Evolutionary conservation across 2,888 invertebrate genomes (phyloP).

Genomic region (Trissonchulus sp.): DNA sequence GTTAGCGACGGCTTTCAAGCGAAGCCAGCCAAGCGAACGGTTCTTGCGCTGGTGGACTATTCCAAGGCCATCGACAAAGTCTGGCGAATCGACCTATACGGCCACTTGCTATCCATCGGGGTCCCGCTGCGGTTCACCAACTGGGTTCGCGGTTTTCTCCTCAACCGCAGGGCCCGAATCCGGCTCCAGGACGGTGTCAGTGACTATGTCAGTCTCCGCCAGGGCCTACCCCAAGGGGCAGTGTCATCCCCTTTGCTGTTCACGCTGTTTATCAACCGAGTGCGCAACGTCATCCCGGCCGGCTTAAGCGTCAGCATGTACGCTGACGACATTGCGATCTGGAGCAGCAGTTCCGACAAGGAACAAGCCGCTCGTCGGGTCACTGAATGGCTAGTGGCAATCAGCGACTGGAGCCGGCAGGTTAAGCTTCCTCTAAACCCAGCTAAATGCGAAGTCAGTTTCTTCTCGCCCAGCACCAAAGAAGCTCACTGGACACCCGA

Average conservation of each 20-base stretch:
- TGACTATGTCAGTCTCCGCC: conserved; percentile 3
- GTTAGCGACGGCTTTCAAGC: background rate
- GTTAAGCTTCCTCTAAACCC: background rate
- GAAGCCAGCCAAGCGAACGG: too few relatives aligned
- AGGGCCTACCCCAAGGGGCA: too few relatives aligned
- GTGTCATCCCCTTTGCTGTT: too few relatives aligned
- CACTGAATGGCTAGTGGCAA: background rate
- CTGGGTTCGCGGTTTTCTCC: background rate
- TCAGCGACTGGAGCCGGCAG: background rate
- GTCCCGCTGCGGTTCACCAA: conserved; percentile 5
- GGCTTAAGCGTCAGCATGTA: background rate
- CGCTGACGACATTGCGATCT: too few relatives aligned
- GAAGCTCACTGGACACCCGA: background rate
- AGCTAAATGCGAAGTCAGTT: background rate
- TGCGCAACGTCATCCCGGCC: background rate
- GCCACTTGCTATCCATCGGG: background rate
- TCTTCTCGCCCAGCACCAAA: background rate
- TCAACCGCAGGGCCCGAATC: background rate
- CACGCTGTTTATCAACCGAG: too few relatives aligned
- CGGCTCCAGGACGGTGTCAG: background rate
- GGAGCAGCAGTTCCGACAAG: too few relatives aligned
- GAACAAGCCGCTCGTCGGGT: too few relatives aligned
- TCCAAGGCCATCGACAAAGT: conserved; percentile 6
- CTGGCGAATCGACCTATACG: background rate
- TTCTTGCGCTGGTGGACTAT: too few relatives aligned